These are phyloP conservation scores for Argopecten irradians DNA, from an alignment of 1,140 invertebrate genomes.

Conservation along the genomic window DNA sequence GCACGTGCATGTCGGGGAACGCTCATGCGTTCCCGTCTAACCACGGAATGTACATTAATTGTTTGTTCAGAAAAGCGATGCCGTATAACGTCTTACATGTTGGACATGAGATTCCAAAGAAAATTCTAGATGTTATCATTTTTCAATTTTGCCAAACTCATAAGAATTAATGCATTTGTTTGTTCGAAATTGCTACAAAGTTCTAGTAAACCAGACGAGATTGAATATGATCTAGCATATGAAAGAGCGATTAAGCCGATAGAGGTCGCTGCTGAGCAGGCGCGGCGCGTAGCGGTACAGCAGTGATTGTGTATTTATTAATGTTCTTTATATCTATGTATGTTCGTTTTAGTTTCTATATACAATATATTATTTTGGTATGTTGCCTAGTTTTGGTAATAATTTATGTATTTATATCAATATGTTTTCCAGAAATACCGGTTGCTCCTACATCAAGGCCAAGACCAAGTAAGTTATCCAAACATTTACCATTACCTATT, in stretches of 20 bases:
- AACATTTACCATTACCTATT: neutral
- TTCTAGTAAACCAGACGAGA: neutral
- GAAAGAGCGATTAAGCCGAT: slow-evolving; percentile 14
- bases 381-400: neutral
- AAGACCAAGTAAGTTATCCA: neutral
- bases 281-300: neutral
- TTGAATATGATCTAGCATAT: neutral
- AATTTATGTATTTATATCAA: neutral
- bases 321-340: neutral
- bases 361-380: neutral
- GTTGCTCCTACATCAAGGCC: neutral
- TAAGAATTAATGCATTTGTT: neutral
- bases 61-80: neutral
- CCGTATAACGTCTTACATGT: neutral
- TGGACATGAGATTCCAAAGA: neutral
- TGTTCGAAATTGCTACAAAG: slow-evolving; percentile 4
- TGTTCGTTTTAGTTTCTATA: neutral
- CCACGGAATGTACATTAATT: neutral
- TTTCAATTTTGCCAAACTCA: slow-evolving; percentile 18
- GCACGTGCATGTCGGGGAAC: slow-evolving; percentile 9
- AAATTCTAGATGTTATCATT: slow-evolving; percentile 19
- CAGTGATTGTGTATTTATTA: neutral
- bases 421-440: neutral
- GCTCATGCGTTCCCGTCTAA: neutral
- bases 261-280: neutral